Conservation (phyloP, 1,140 invertebrate genomes). For the honey bee (Apis mellifera) region DNA sequence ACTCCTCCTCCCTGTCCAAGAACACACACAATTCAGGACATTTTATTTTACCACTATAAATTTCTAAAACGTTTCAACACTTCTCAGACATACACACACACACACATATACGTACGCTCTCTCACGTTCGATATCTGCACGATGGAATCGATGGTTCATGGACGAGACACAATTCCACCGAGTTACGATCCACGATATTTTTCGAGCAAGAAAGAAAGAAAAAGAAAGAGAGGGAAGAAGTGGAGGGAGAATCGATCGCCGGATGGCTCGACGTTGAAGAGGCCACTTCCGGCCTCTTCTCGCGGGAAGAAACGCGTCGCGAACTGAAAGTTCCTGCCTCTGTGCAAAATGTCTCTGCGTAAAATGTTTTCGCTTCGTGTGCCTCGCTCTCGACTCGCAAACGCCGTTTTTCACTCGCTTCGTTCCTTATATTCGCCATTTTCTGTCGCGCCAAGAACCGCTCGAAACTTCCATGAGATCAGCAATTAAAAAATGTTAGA, state of each 20-base stretch:
- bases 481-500: constrained; percentile 6
- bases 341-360: constrained; percentile 24
- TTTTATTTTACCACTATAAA: constrained; percentile 7
- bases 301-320: constrained; percentile 16
- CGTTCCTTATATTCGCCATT: constrained; percentile 20
- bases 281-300: constrained; percentile 21
- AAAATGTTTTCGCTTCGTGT: constrained; percentile 41
- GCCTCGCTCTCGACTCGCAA: constrained; percentile 13
- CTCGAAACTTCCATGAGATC: not conserved
- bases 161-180: not conserved
- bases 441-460: not conserved
- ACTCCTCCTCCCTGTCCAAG: too few species aligned
- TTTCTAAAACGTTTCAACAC: not conserved
- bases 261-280: not conserved
- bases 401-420: constrained; percentile 23
- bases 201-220: not conserved
- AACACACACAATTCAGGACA: not conserved
- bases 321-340: constrained; percentile 7
- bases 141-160: not conserved
- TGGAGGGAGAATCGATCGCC: constrained; percentile 13
- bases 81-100: not conserved
- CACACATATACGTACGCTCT: not conserved
- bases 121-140: not conserved
- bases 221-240: not conserved
- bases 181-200: constrained; percentile 3